A percentile compares a stretch with the other conserved stretches of the same genome.
phyloP scores from a whole-genome alignment of 1,140 invertebrate species.

The Heliconius hermathena region DNA sequence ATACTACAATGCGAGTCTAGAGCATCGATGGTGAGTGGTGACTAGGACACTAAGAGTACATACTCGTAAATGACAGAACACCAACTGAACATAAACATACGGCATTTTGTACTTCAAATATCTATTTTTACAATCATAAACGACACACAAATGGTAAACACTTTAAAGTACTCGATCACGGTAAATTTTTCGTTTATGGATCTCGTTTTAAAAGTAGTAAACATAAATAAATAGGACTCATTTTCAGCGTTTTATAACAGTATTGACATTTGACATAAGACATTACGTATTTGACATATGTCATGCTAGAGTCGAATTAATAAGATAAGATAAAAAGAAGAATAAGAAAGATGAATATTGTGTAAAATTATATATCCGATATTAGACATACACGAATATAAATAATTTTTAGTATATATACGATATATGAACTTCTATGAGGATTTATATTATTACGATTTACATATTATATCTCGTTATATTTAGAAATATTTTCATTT shows the following conservation, averaged over 20 bases:
- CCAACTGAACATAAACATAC: conserved; percentile 46
- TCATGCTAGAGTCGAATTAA: not conserved
- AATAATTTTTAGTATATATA: no score
- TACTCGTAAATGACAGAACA: conserved; percentile 11
- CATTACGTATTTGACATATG: not conserved
- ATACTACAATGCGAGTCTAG: conserved; percentile 59
- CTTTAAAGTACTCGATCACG: not conserved
- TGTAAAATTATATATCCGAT: no score
- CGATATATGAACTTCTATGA: no score
- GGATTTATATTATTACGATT: no score
- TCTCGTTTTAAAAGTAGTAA: not conserved
- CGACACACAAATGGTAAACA: not conserved
- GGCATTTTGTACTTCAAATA: conserved; percentile 16
- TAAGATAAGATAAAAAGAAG: no score
- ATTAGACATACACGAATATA: no score
- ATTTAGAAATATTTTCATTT: no score
- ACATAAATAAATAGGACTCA: conserved; percentile 5
- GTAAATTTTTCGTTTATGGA: not conserved
- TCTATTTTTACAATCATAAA: not conserved
- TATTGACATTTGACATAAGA: conserved; percentile 16
- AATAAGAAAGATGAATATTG: no score
- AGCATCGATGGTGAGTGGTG: conserved; percentile 37
- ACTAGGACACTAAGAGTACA: conserved; percentile 40
- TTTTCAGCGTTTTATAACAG: not conserved
- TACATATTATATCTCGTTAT: no score